A percentile compares a stretch with the other conserved stretches of the same genome.
Evolutionary conservation across 64 coral and sea anemone species (phyloP).

Genomic region (Pachyseris speciosa): DNA sequence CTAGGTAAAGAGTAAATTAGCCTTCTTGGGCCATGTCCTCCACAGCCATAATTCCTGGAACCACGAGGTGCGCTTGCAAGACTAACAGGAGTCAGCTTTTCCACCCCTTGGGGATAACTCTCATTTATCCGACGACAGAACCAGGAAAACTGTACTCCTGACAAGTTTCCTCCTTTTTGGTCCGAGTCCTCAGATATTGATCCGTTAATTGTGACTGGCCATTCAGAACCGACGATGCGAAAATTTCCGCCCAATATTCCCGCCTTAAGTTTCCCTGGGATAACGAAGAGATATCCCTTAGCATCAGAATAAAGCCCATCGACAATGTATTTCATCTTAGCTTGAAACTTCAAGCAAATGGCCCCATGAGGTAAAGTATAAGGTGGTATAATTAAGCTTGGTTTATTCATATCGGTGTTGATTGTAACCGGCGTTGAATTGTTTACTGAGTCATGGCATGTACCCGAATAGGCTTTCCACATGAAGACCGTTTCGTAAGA

Average conservation of each 20-base stretch:
- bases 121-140: neutral
- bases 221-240: constrained; percentile 8
- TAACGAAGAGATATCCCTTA: constrained; percentile 18
- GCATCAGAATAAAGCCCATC: neutral
- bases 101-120: neutral
- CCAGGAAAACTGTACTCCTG: neutral
- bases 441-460: neutral
- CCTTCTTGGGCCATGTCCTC: neutral
- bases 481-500: constrained; percentile 23
- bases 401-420: neutral
- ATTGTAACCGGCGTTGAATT: neutral
- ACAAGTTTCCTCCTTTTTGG: neutral
- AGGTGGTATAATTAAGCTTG: constrained; percentile 30
- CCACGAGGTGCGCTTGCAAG: neutral
- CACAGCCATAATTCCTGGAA: neutral
- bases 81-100: neutral
- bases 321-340: neutral
- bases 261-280: constrained; percentile 9
- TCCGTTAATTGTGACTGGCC: neutral
- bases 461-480: constrained; percentile 11
- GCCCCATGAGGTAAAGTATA: constrained; percentile 32
- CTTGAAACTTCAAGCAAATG: constrained; percentile 10
- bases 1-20: neutral
- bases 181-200: neutral
- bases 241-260: neutral